These are phyloP conservation scores for Zoanthus sansibaricus DNA, from an alignment of 92 coral and sea anemone species.

Conservation along the genomic window DNA sequence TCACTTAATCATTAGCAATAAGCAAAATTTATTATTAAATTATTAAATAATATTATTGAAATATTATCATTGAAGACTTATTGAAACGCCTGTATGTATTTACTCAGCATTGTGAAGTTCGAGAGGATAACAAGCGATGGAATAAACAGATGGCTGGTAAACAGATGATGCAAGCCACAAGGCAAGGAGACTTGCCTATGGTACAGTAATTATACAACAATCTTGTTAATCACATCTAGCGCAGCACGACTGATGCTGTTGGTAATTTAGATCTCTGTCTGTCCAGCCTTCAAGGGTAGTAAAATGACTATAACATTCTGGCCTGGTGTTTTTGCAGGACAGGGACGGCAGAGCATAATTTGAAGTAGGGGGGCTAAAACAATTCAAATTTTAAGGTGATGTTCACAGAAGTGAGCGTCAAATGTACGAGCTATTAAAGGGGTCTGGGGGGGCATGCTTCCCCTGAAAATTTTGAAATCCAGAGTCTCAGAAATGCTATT, in stretches of 20 bases:
- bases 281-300: background rate
- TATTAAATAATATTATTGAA: background rate
- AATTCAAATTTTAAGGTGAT: no score
- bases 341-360: no score
- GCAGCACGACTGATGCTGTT: background rate
- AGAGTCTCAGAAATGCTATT: no score
- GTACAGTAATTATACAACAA: constrained; percentile 39
- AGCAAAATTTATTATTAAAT: no score
- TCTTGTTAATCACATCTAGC: background rate
- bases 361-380: no score
- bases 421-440: no score
- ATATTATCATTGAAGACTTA: background rate
- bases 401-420: no score
- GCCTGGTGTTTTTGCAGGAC: no score
- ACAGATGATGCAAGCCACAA: constrained; percentile 92
- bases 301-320: no score
- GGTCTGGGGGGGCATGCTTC: no score
- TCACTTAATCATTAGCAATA: no score
- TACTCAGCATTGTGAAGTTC: constrained; percentile 63
- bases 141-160: constrained; percentile 88
- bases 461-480: no score
- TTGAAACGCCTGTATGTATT: background rate
- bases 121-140: constrained; percentile 93
- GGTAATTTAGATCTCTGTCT: background rate
- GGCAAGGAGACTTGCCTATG: constrained; percentile 72